A percentile compares a stretch with the other conserved stretches of the same genome.
Evolutionary conservation across 2,888 invertebrate genomes (phyloP).

Genomic region (Eristalinus aeneus): DNA sequence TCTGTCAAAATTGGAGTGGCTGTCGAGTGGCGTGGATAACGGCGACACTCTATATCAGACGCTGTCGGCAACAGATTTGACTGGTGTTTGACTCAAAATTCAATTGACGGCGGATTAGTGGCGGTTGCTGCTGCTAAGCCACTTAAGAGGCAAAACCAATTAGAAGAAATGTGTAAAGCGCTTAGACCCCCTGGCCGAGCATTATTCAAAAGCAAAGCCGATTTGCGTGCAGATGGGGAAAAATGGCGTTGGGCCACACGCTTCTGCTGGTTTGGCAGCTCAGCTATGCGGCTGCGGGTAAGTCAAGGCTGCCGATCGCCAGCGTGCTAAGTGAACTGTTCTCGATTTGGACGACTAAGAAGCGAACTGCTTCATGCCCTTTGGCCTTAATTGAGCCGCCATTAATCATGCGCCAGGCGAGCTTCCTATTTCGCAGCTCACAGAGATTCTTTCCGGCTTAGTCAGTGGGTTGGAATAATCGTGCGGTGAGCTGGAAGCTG

Average conservation of each 20-base stretch:
- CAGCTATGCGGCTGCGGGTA: slow-evolving; percentile 1
- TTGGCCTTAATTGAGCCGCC: slow-evolving; percentile 28
- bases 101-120: slow-evolving; percentile 40
- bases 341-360: not conserved
- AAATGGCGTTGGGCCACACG: slow-evolving; percentile 34
- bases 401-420: slow-evolving; percentile 18
- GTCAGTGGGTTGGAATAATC: slow-evolving; percentile 33
- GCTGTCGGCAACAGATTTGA: not conserved
- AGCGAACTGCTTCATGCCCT: not conserved
- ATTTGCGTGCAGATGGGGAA: slow-evolving; percentile 25
- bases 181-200: slow-evolving; percentile 34
- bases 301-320: slow-evolving; percentile 50
- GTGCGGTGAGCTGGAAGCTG: slow-evolving; percentile 4
- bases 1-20: slow-evolving; percentile 1
- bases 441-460: slow-evolving; percentile 35
- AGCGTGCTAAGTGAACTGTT: slow-evolving; percentile 20
- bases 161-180: slow-evolving; percentile 47
- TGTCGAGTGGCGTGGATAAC: not conserved
- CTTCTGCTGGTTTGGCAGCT: slow-evolving; percentile 24
- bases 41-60: slow-evolving; percentile 3
- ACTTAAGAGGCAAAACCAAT: slow-evolving; percentile 50
- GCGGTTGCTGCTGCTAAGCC: slow-evolving; percentile 13
- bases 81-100: slow-evolving; percentile 14
- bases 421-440: slow-evolving; percentile 23
- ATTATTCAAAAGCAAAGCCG: slow-evolving; percentile 42